phyloP scores from a whole-genome alignment of 2,888 invertebrate genomes.

The Beris chalybata region DNA sequence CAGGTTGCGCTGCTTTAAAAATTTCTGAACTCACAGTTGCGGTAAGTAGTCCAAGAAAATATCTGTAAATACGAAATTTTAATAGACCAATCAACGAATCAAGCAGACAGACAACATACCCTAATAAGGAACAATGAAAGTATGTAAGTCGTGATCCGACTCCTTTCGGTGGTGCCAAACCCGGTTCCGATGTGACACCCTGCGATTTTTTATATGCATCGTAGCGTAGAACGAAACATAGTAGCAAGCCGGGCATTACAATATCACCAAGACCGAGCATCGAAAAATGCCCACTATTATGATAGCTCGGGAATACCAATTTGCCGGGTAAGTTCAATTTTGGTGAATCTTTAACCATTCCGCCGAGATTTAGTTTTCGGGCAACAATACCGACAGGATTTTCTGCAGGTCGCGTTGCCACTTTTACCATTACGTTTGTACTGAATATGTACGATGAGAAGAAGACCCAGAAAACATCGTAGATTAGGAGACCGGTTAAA shows the following conservation, averaged over 20 bases:
- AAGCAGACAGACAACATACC: constrained; percentile 54
- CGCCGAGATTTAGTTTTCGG: constrained; percentile 87
- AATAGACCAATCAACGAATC: not conserved
- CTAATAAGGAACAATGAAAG: constrained; percentile 97
- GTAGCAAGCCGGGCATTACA: constrained; percentile 92
- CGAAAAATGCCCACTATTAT: constrained; percentile 94
- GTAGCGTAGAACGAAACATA: constrained; percentile 95
- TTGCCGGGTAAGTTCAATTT: constrained; percentile 96
- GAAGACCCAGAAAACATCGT: constrained; percentile 99
- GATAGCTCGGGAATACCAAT: constrained; percentile 95
- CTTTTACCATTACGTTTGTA: constrained; percentile 98
- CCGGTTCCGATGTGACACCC: constrained; percentile 60
- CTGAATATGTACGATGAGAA: constrained; percentile 98
- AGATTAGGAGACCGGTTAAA: constrained; percentile 88
- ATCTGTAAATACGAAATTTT: constrained; percentile 51
- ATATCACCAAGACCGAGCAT: constrained; percentile 88
- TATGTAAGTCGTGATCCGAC: constrained; percentile 78
- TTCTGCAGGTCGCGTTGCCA: constrained; percentile 82
- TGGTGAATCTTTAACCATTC: constrained; percentile 88
- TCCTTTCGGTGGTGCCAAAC: constrained; percentile 61
- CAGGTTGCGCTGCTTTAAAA: constrained; percentile 98
- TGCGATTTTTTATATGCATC: constrained; percentile 93
- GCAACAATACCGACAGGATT: constrained; percentile 94
- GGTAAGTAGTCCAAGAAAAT: constrained; percentile 94
- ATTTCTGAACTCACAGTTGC: constrained; percentile 97